Evolutionary conservation across 1,140 invertebrate species (phyloP).

Genomic region (Stegodyphus mimosarum): DNA sequence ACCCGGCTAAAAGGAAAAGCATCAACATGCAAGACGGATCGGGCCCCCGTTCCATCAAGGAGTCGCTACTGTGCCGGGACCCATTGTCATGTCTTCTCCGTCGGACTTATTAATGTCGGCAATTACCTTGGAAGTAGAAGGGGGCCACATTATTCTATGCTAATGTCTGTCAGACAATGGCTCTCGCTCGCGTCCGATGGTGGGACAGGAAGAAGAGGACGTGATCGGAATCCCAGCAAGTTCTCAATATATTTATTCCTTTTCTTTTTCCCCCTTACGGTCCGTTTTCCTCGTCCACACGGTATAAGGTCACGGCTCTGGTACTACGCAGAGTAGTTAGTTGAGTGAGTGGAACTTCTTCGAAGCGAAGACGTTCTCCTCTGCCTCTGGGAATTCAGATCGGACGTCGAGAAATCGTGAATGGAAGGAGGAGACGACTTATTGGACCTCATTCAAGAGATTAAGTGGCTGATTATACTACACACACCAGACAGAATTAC

Average conservation of each 20-base stretch:
- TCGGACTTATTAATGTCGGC: conserved; percentile 46
- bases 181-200: conserved; percentile 1
- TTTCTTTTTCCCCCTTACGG: not conserved
- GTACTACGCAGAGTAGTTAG: too few relatives aligned
- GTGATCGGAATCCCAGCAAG: conserved; percentile 27
- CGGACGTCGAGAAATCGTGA: too few relatives aligned
- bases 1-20: not conserved
- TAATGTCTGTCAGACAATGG: conserved; percentile 42
- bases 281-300: conserved; percentile 1
- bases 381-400: conserved; percentile 30
- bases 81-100: conserved; percentile 42
- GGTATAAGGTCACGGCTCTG: conserved; percentile 32
- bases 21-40: conserved; percentile 12
- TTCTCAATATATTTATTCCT: conserved; percentile 4
- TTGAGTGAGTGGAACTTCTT: too few relatives aligned
- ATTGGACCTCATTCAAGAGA: too few relatives aligned
- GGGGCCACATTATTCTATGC: conserved; percentile 45
- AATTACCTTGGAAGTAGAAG: conserved; percentile 50
- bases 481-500: too few relatives aligned
- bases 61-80: conserved; percentile 5
- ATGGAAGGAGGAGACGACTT: too few relatives aligned
- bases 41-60: not conserved
- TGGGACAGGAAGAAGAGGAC: conserved; percentile 48
- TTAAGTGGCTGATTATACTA: too few relatives aligned
- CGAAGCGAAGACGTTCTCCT: conserved; percentile 1